A percentile compares a stretch with the other conserved stretches of the same genome.
These are phyloP conservation scores for Mastigias papua DNA, from an alignment of 30 jellyfish, hydroid and myxozoan species.

Conservation along the genomic window DNA sequence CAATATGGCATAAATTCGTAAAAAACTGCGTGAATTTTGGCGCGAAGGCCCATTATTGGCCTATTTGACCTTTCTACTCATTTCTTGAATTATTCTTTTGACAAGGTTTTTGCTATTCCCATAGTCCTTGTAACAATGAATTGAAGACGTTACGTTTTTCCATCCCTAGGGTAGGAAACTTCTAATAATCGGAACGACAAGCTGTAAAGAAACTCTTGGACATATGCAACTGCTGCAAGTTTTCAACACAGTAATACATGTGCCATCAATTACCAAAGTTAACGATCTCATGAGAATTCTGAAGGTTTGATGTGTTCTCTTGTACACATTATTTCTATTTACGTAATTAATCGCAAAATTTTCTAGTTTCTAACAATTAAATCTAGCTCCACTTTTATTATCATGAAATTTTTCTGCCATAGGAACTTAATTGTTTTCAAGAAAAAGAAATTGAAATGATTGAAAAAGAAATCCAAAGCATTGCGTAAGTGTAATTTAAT, in stretches of 20 bases:
- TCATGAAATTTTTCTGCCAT: not conserved
- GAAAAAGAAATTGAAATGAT: conserved; percentile 44
- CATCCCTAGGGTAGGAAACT: conserved; percentile 77
- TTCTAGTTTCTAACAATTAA: not conserved
- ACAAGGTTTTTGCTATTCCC: too few relatives aligned
- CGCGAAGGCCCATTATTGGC: too few relatives aligned
- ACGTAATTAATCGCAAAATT: not conserved
- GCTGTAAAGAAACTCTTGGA: conserved; percentile 86
- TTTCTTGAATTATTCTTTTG: too few relatives aligned
- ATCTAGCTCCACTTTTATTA: not conserved
- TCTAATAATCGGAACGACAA: conserved; percentile 91
- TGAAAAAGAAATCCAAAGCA: conserved; percentile 17
- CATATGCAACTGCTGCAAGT: conserved; percentile 79
- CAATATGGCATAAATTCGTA: too few relatives aligned
- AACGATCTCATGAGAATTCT: conserved; percentile 64
- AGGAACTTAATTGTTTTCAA: conserved; percentile 68
- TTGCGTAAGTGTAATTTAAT: conserved; percentile 21
- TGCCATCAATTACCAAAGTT: conserved; percentile 78
- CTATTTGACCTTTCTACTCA: too few relatives aligned
- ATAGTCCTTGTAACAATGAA: too few relatives aligned
- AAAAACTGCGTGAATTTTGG: too few relatives aligned
- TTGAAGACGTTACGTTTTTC: too few relatives aligned
- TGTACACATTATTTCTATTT: not conserved
- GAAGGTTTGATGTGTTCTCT: conserved; percentile 26
- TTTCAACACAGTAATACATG: conserved; percentile 89